Conservation (phyloP, 2,888 invertebrate species). For the Adineta ricciae region DNA sequence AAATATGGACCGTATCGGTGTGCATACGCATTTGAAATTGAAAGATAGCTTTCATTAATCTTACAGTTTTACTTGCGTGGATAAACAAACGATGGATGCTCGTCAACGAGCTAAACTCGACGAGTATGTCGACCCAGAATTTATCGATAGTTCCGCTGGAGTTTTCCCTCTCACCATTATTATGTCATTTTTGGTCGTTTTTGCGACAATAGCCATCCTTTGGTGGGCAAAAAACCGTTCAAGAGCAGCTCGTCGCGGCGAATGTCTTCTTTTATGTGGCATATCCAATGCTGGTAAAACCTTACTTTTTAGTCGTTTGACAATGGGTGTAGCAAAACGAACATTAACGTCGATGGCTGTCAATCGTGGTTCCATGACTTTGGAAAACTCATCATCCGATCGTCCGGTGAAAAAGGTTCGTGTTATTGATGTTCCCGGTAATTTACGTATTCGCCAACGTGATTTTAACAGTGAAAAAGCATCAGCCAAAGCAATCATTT, state of each 20-base stretch:
- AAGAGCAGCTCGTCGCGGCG: background rate
- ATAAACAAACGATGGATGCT: background rate
- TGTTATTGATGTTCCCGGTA: constrained; percentile 4
- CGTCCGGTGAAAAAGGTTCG: background rate
- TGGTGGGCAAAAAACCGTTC: background rate
- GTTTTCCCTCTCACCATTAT: background rate
- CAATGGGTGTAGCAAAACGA: background rate
- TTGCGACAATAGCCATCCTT: background rate
- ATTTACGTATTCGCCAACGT: constrained; percentile 20
- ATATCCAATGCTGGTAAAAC: constrained; percentile 10
- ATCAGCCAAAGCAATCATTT: background rate
- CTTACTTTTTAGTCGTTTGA: background rate
- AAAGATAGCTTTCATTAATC: too few relatives aligned
- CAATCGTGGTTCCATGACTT: background rate
- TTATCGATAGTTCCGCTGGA: background rate
- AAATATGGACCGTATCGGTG: background rate
- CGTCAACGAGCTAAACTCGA: background rate
- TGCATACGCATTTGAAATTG: too few relatives aligned
- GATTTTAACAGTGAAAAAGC: background rate
- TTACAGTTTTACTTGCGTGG: too few relatives aligned
- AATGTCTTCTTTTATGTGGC: background rate
- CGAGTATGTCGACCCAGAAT: background rate
- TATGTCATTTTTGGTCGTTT: background rate
- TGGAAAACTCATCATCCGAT: background rate
- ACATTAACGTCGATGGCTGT: background rate